These are phyloP conservation scores for Conus betulinus DNA, from an alignment of 1,140 invertebrate genomes.

Conservation along the genomic window DNA sequence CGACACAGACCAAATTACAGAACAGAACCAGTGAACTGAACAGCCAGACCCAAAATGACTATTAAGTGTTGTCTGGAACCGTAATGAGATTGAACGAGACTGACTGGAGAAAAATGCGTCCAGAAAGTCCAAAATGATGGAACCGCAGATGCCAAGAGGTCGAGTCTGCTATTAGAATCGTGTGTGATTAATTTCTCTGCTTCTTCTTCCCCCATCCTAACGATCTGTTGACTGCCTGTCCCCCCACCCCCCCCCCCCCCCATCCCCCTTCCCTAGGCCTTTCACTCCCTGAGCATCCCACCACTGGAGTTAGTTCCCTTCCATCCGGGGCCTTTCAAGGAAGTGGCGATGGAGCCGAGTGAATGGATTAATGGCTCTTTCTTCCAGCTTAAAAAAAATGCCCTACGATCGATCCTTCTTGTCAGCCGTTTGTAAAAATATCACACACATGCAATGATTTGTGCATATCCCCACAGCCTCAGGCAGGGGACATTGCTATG, in stretches of 20 bases:
- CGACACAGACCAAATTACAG: too few species aligned
- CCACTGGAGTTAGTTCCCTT: not conserved
- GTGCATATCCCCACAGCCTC: not conserved
- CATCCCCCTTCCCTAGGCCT: too few species aligned
- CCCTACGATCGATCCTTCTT: not conserved
- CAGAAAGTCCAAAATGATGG: slow-evolving; percentile 9
- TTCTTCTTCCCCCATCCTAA: not conserved
- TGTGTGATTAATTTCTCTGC: slow-evolving; percentile 13
- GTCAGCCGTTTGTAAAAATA: not conserved
- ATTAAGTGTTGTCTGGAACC: too few species aligned
- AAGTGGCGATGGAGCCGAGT: too few species aligned
- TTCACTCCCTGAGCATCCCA: too few species aligned
- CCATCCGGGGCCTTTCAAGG: not conserved
- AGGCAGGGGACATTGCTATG: not conserved
- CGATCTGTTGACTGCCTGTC: slow-evolving; percentile 11
- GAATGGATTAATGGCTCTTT: slow-evolving; percentile 3
- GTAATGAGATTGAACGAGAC: not conserved
- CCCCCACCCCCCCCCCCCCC: too few species aligned
- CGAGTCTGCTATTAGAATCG: slow-evolving; percentile 10
- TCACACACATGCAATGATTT: not conserved
- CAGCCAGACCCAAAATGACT: too few species aligned
- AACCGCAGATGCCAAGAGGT: not conserved
- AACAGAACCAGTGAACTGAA: too few species aligned
- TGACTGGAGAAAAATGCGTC: not conserved
- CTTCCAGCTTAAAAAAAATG: slow-evolving; percentile 1